Conservation (phyloP, 1,140 invertebrate species). For the Cepaea nemoralis region DNA sequence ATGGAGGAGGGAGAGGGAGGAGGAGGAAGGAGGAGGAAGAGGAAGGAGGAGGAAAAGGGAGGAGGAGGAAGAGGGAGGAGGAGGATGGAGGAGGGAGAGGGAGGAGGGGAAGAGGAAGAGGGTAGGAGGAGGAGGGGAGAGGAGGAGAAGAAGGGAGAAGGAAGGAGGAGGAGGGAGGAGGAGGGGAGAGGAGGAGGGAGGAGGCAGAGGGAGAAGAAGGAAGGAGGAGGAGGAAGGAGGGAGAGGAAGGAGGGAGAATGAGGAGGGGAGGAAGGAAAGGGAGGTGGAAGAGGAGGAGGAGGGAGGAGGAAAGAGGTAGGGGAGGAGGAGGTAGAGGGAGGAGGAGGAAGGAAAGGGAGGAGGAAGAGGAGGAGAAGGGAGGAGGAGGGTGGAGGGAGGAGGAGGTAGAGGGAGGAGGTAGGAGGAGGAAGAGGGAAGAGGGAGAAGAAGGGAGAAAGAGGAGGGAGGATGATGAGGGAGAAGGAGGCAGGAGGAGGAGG, state of each 20-base stretch:
- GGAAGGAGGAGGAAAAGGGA: conserved; percentile 14
- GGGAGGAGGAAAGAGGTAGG: no score
- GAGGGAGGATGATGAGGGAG: background rate
- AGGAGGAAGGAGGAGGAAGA: conserved; percentile 5
- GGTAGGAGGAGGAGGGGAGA: conserved; percentile 18
- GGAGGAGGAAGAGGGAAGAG: no score
- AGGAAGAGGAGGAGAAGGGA: background rate
- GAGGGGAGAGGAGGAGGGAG: conserved; percentile 7
- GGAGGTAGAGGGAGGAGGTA: no score
- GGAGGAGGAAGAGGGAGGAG: conserved; percentile 15
- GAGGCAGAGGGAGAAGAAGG: conserved; percentile 9
- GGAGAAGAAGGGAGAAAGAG: background rate
- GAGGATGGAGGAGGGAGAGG: no score
- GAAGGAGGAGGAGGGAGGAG: background rate
- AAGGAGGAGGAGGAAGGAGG: background rate
- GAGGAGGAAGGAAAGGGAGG: background rate
- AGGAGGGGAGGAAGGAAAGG: no score
- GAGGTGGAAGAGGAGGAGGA: conserved; percentile 3
- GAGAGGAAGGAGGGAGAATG: conserved; percentile 17
- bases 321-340: no score
- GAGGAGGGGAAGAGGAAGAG: no score
- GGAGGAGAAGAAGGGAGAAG: conserved; percentile 19
- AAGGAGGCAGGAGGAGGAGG: no score
- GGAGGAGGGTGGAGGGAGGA: no score
- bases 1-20: no score